phyloP scores from a whole-genome alignment of 2,113 vertebrate species.

The Bubo blakistoni region DNA sequence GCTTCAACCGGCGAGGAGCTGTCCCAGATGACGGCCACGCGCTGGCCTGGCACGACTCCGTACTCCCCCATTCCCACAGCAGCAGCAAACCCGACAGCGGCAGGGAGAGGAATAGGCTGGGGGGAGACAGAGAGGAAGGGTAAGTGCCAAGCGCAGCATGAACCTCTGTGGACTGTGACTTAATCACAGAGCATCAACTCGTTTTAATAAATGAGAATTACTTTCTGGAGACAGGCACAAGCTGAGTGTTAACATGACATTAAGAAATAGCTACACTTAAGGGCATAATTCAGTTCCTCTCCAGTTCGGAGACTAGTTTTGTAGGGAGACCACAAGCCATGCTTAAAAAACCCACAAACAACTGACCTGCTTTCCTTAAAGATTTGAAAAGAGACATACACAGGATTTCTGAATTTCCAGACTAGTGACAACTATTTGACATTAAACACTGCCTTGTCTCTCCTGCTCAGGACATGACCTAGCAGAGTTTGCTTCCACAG shows the following conservation, averaged over 20 bases:
- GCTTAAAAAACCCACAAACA: background rate
- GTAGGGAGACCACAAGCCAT: background rate
- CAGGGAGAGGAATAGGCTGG: background rate
- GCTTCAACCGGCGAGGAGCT: conserved; percentile 62
- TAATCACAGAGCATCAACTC: background rate
- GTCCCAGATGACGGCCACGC: conserved; percentile 84
- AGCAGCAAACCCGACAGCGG: background rate
- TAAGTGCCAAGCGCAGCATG: background rate
- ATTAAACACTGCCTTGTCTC: background rate
- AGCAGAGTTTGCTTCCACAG: background rate
- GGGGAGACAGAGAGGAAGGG: background rate
- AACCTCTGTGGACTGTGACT: background rate
- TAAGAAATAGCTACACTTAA: background rate
- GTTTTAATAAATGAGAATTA: background rate
- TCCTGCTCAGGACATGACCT: background rate
- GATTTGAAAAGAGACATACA: background rate
- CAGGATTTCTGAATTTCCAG: background rate
- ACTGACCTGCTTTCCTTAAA: background rate
- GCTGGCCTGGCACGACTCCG: conserved; percentile 76
- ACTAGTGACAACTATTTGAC: background rate
- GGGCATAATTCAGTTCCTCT: background rate
- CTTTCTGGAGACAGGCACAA: background rate
- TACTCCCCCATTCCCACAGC: conserved; percentile 76
- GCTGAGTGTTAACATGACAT: accelerated
- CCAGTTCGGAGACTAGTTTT: background rate